Evolutionary conservation across 1,140 invertebrate species (phyloP), one percentile per base, ranked within the genome.

Genomic region (Marisa cornuarietis): DNA sequence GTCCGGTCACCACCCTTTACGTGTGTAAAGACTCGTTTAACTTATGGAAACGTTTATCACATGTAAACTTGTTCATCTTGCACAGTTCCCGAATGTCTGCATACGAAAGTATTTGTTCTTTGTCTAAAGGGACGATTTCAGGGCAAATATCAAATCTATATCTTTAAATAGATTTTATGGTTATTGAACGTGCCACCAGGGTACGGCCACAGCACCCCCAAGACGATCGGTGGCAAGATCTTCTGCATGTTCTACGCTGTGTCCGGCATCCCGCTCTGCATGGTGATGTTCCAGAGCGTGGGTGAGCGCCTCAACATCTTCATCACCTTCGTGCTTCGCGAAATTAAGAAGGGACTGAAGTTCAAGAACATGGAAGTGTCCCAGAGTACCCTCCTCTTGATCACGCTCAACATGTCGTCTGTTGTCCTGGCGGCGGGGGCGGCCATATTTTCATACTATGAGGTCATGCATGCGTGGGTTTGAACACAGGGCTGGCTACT

Each of bases 401-500:
- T 98, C 71, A 98, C 97, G 49, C 96, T 96, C 51, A 96, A 96
- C 88, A 93, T 99, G 31, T 98, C 96, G 62, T 96, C 96, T 14
- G 94, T 99, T 63, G 98, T 99, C 26, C 97, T 99, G 83, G 96
- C 96, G 18, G 95, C 96, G 8, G 98, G 98, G 71, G 98, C 98
- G 3, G 96, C 96, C 1, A 96, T 97, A 0, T 99, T 99, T 91
- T 96, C 96, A 10, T 93, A 94, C 51, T 99, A 98, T 88, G 98
- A 71, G 68, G 71, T 71, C 16, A 58, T 58, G 11, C 16, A 18
- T 18, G 11, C 0, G 8, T 58, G 54, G 3, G 6, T 42, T 42
- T 42, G 1, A 42, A 42, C 31, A 42, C n/a, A 0, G 31, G 31
- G 31, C 31, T 42, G 31, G 0, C 31, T 42, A 42, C 31, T 42